phyloP scores from a whole-genome alignment of 1,140 invertebrate species.

The Meloidogyne floridensis region DNA sequence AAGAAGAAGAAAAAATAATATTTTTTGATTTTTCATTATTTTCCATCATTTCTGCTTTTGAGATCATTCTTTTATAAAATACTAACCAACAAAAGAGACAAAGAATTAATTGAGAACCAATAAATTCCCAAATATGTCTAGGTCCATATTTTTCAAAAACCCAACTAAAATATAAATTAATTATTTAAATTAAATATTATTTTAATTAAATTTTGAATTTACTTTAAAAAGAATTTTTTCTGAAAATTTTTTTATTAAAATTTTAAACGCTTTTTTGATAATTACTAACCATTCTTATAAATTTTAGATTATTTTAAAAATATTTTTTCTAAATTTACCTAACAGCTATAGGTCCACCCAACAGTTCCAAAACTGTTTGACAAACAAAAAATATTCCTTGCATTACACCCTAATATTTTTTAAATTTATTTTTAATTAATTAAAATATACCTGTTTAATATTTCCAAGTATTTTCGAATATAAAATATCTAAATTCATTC shows the following conservation, averaged over 20 bases:
- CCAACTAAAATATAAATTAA: constrained; percentile 1
- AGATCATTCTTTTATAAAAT: constrained; percentile 5
- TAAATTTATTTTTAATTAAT: too few species aligned
- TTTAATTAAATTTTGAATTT: too few species aligned
- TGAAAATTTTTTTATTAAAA: too few species aligned
- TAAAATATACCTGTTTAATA: constrained; percentile 33
- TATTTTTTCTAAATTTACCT: background rate
- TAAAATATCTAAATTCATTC: constrained; percentile 53
- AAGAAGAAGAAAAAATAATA: too few species aligned
- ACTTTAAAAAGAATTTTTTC: too few species aligned
- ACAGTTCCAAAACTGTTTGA: background rate
- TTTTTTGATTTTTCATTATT: background rate
- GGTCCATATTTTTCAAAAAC: constrained; percentile 4
- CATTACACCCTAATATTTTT: background rate
- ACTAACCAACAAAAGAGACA: background rate
- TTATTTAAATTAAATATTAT: background rate
- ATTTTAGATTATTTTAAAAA: too few species aligned
- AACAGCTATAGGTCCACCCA: constrained; percentile 4
- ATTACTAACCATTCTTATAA: too few species aligned
- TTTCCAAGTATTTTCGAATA: constrained; percentile 49
- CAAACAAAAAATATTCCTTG: background rate
- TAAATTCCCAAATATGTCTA: background rate
- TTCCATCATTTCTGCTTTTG: background rate
- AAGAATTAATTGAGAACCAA: background rate
- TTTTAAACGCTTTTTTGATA: background rate